Evolutionary conservation across 2,113 vertebrate species (phyloP), one percentile per base, ranked within the genome.

Genomic region (Dipodomys merriami): DNA sequence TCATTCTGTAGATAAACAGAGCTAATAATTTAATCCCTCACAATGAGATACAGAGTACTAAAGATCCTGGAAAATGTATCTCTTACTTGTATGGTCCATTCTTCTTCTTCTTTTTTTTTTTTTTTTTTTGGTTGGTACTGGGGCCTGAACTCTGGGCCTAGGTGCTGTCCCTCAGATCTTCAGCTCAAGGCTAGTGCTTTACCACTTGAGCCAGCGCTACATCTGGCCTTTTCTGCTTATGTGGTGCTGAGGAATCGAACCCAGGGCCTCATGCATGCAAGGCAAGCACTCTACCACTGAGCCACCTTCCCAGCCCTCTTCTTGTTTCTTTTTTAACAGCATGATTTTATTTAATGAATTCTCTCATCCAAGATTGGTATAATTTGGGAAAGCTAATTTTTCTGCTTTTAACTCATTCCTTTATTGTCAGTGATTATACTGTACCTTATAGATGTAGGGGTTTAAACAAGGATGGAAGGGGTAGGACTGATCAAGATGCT

Each of bases 261-360:
- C 5, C 39, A 39, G 39, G 39, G 39, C 39, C 39, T 39, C 39
- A 39, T 39, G 39, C 39, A 39, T 39, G 39, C 39, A 39, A 39
- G 39, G 39, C 39, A 39, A 6, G 39, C 39, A 39, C 39, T 39
- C 39, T 39, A 39, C 39, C 39, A 39, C 39, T 39, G 39, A 39
- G 39, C 39, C 39, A 39, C 39, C 39, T 39, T 39, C 39, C 39
- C 39, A 39, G 39, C 39, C 39, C 39, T 39, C 39, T 39, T 39
- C 39, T 39, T 39, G 39, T 39, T 39, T 39, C 5, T 39, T 39
- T 39, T 78, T 19, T 57, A 67, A 33, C 35, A 57, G 27, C 49
- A 13, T 65, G 33, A 33, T 69, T 89, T 93, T 87, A 57, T 25
- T 89, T 57, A 87, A n/a, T 27, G 13, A 71, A 68, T 89, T 84